Evolutionary conservation across 1,140 invertebrate genomes (phyloP), one percentile per base, ranked within the genome.

Genomic region (Apis laboriosa): DNA sequence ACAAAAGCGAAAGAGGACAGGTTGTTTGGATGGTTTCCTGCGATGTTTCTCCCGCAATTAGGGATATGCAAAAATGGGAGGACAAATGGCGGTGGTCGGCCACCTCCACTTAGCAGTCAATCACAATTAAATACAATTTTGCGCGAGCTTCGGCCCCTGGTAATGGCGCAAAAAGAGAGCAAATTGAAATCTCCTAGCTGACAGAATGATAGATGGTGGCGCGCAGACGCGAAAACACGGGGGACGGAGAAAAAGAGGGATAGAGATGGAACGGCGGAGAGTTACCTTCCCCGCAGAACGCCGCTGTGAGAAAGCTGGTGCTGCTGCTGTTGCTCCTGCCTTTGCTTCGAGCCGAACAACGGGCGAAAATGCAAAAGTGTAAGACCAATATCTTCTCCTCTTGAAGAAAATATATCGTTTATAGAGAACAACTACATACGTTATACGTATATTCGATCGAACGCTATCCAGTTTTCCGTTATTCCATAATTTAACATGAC

Each of bases 51-150:
- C 73, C 55, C 71, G 87, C 86, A 90, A 90, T 90, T 90, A 90
- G 86, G 81, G 68, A 84, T 91, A 92, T 92, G 91, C 90, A 91
- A 92, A 92, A 92, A 91, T 92, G 85, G 51, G 85, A 77, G 85
- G 85, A 90, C 90, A 91, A 92, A 92, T 91, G 91, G 83, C 79
- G 84, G 70, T 83, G 84, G 87, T 85, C 87, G 80, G 84, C 88
- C 89, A 90, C 90, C 89, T 90, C 91, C 89, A 92, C 89, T 92
- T 90, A 91, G 92, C 93, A 93, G 93, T 94, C 92, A 94, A 94
- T 94, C 93, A 94, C 92, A 93, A 94, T 94, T 94, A 94, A 93
- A 93, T 93, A 93, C 92, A 92, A 93, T 93, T 93, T 93, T 93
- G 92, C 92, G 87, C 89, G 88, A 88, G 83, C 88, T 75, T 84